phyloP scores from a whole-genome alignment of 2,797 vertebrate species.

The Melanotaenia nigrans region DNA sequence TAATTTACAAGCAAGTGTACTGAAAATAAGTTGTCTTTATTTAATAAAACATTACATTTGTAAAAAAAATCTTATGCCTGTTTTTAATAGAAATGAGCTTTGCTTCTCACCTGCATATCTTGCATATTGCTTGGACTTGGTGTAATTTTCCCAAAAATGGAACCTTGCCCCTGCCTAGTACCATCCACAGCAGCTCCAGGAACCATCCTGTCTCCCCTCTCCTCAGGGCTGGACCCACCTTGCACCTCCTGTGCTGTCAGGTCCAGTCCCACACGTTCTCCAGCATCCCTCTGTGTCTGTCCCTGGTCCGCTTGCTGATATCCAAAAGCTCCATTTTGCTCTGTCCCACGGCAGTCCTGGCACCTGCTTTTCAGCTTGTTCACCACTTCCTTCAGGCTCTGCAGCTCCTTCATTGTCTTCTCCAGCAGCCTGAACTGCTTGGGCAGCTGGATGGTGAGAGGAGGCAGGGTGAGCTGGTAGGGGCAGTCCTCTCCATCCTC shows the following conservation, averaged over 20 bases:
- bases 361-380: constrained; percentile 89
- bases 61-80: not conserved
- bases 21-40: not conserved
- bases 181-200: constrained; percentile 49
- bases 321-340: constrained; percentile 62
- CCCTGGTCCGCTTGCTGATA: constrained; percentile 86
- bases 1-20: not conserved
- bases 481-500: constrained; percentile 86
- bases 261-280: constrained; percentile 58
- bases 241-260: constrained; percentile 42
- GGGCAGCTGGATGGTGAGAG: constrained; percentile 92
- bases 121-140: constrained; percentile 61
- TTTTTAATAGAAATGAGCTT: constrained; percentile 13
- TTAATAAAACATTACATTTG: not conserved
- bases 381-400: constrained; percentile 90
- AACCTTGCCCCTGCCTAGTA: constrained; percentile 48
- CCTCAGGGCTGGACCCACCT: constrained; percentile 61
- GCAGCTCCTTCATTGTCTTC: constrained; percentile 91
- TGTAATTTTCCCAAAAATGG: constrained; percentile 57
- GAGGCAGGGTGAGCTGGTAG: constrained; percentile 91
- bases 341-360: constrained; percentile 85
- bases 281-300: constrained; percentile 70
- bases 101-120: constrained; percentile 79
- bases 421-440: constrained; percentile 89
- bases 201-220: constrained; percentile 63